Evolutionary conservation across 2,888 invertebrate species (phyloP).

Genomic region (Nomada ruficornis): DNA sequence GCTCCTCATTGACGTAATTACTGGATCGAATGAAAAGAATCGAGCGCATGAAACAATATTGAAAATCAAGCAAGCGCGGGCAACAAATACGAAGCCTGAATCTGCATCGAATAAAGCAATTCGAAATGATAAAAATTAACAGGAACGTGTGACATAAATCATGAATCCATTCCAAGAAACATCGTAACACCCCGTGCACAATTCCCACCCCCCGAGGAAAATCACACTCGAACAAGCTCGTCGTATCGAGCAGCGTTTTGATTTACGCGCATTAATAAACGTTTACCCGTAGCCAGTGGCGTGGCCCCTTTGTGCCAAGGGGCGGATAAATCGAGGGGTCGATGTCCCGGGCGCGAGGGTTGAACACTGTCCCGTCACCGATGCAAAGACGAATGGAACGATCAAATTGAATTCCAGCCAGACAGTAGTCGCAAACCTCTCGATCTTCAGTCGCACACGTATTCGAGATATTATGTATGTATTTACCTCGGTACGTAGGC

Average conservation of each 20-base stretch:
- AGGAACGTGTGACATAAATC: too few relatives aligned
- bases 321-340: conserved; percentile 45
- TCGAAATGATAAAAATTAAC: too few relatives aligned
- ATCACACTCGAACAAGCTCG: conserved; percentile 54
- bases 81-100: too few relatives aligned
- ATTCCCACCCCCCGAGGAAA: not conserved
- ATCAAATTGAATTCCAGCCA: conserved; percentile 81
- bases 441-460: conserved; percentile 8
- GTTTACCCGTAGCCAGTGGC: conserved; percentile 68
- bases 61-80: too few relatives aligned
- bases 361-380: conserved; percentile 17
- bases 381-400: conserved; percentile 74
- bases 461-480: conserved; percentile 19
- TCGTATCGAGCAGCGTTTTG: conserved; percentile 75
- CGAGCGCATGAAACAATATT: too few relatives aligned
- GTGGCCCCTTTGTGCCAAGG: conserved; percentile 61
- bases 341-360: conserved; percentile 31
- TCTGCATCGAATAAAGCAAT: too few relatives aligned
- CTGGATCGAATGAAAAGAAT: too few relatives aligned
- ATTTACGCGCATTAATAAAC: conserved; percentile 80
- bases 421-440: conserved; percentile 63
- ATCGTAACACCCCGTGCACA: too few relatives aligned
- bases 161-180: too few relatives aligned
- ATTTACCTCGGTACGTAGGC: conserved; percentile 23
- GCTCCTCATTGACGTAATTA: too few relatives aligned